Base-by-base conservation (phyloP, 2,113 vertebrate genomes). In the Psittacus erithacus region DNA sequence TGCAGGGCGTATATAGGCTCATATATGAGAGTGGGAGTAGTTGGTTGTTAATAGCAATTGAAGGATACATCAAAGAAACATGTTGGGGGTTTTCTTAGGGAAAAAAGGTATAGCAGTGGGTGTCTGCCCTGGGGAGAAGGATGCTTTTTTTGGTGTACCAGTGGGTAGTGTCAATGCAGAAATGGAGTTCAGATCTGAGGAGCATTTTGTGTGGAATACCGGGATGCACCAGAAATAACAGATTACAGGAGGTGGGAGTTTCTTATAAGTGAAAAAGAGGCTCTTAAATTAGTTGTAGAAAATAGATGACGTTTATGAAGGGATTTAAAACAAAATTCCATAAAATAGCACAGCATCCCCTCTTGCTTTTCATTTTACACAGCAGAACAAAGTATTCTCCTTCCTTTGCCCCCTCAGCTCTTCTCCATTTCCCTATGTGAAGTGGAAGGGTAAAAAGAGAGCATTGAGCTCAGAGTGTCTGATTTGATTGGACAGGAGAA, bases 41-140 rank as follows among this genome's bases (percentile, higher is more conserved):
- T 60, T 81, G 64, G 60, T 25, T 94, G 68, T 91, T 94, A 90
- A 96, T 96, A 81, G 95, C 44, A 65, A 39, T 52, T 60, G 89
- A 71, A 70, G 53, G 78, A 76, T 70, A 41, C 38, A 28, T 23
- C 52, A 75, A 85, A 69, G 44, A 92, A 91, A 69, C 24, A 41
- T 43, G 44, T 47, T 82, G 39, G 78, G 87, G 82, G 62, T 91
- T 73, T 94, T 93, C 80, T 71, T 62, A 59, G 20, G 28, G 7
- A 73, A 63, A 64, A 77, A 57, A 53, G 33, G 23, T 55, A 11
- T 20, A 28, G 47, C 44, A 41, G 38, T 57, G 62, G 79, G 53
- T 80, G 77, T 41, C 77, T 92, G 80, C 81, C 83, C 86, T 69
- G 77, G 44, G 77, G 86, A 41, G 52, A 88, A 76, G 41, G 43